Conservation (phyloP, 2,888 invertebrate species). For the Lasius fuliginosus region DNA sequence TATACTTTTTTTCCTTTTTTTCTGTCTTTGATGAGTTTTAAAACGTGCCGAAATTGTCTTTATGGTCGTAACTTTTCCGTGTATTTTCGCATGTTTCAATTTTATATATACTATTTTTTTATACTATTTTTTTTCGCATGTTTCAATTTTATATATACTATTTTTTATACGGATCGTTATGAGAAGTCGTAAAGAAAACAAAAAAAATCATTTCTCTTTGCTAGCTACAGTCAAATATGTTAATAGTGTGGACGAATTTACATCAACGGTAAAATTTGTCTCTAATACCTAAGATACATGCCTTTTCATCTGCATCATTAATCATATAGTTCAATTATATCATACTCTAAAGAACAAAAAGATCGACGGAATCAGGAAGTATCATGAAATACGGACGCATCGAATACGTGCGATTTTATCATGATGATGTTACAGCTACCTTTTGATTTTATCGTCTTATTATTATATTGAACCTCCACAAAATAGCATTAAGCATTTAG, state of each 20-base stretch:
- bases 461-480: background rate
- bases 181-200: background rate
- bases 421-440: background rate
- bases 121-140: too few relatives aligned
- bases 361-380: background rate
- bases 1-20: background rate
- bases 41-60: background rate
- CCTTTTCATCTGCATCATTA: background rate
- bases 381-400: background rate
- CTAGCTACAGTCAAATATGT: background rate
- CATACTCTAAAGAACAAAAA: background rate
- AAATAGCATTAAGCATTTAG: background rate
- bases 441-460: background rate
- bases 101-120: background rate
- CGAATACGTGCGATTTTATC: background rate
- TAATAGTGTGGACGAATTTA: constrained; percentile 1
- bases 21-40: background rate
- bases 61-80: background rate
- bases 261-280: background rate
- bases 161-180: background rate
- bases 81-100: background rate
- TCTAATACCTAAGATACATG: background rate
- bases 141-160: background rate
- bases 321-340: background rate
- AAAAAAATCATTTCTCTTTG: background rate